phyloP scores from a whole-genome alignment of 2,113 vertebrate genomes.

The Strix aluco region DNA sequence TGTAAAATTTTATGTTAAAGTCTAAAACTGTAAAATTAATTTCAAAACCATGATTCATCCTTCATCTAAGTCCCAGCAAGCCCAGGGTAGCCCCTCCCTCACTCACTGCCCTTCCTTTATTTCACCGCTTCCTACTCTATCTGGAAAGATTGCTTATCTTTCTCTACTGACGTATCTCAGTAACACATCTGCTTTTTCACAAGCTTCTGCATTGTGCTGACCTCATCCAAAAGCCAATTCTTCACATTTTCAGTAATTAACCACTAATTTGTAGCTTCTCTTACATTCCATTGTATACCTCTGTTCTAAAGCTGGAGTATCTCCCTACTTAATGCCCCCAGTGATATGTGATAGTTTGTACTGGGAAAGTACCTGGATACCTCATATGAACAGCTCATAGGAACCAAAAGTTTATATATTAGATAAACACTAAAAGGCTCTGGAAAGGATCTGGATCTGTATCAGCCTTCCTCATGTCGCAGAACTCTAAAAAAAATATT shows the following conservation, averaged over 20 bases:
- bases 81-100: neutral
- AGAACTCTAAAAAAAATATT: neutral
- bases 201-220: neutral
- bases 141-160: neutral
- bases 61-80: neutral
- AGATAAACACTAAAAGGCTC: neutral
- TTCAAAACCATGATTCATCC: neutral
- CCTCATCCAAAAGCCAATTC: neutral
- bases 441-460: neutral
- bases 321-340: no score
- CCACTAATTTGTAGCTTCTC: neutral
- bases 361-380: neutral
- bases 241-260: neutral
- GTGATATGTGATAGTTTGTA: neutral
- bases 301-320: neutral
- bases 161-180: neutral
- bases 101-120: neutral
- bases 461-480: neutral
- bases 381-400: neutral
- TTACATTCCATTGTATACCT: neutral
- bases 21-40: neutral
- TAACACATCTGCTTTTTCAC: neutral
- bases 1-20: neutral
- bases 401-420: neutral
- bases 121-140: neutral